These are phyloP conservation scores for Ornithorhynchus anatinus DNA, from an alignment of 2,113 vertebrate species.

Conservation along the genomic window DNA sequence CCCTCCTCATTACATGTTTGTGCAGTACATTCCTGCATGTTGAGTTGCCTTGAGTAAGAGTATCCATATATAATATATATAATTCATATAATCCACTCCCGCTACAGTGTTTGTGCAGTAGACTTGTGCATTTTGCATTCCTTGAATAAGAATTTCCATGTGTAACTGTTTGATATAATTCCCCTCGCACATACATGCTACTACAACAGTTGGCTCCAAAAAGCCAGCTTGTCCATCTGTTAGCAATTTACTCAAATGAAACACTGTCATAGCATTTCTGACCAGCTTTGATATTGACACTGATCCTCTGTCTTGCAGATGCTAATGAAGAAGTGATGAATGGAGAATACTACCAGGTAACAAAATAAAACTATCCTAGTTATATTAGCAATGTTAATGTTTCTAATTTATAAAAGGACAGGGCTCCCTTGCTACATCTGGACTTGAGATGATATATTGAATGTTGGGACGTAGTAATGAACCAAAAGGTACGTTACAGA, in stretches of 20 bases:
- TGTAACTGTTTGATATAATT: not conserved
- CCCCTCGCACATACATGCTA: too few relatives aligned
- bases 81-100: too few relatives aligned
- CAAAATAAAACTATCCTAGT: not conserved
- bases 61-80: too few relatives aligned
- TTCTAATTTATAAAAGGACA: too few relatives aligned
- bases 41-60: too few relatives aligned
- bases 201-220: not conserved
- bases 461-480: too few relatives aligned
- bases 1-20: too few relatives aligned
- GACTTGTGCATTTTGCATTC: not conserved
- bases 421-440: too few relatives aligned
- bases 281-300: not conserved
- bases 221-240: not conserved
- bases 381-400: too few relatives aligned
- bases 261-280: not conserved
- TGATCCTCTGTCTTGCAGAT: constrained; percentile 66
- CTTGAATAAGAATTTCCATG: not conserved
- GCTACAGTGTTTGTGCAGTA: not conserved
- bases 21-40: too few relatives aligned
- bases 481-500: too few relatives aligned
- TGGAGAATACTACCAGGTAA: constrained; percentile 82
- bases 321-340: constrained; percentile 82
- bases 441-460: too few relatives aligned
- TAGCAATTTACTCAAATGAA: not conserved